These are phyloP conservation scores for Rhincodon typus DNA, from an alignment of 2,797 vertebrate genomes.

Conservation along the genomic window DNA sequence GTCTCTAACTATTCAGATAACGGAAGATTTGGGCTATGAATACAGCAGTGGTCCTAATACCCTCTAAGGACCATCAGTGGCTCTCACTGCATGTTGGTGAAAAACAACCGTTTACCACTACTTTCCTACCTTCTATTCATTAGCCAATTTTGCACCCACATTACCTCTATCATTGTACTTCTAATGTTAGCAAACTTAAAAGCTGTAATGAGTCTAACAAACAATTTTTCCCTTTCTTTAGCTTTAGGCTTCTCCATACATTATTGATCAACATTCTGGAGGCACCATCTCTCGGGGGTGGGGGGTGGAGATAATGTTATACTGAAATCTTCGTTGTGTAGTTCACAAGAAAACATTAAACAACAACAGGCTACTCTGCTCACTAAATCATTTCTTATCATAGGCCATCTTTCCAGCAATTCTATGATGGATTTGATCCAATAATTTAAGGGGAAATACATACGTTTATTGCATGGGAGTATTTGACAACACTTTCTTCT, in stretches of 20 bases:
- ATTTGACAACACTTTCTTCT: neutral
- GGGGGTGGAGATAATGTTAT: neutral
- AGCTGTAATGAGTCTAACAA: neutral
- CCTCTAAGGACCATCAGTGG: too few species aligned
- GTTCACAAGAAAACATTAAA: neutral
- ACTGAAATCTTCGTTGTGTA: neutral
- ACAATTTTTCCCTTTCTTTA: neutral
- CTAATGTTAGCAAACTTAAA: neutral
- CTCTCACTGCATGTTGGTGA: too few species aligned
- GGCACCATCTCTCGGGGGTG: neutral
- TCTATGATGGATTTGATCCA: neutral
- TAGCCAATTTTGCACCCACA: neutral
- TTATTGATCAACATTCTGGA: neutral
- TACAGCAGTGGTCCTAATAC: too few species aligned
- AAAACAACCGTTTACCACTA: neutral
- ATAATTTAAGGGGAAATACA: neutral
- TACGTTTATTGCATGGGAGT: neutral
- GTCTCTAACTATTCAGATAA: too few species aligned
- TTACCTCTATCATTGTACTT: neutral
- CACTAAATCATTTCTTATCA: neutral
- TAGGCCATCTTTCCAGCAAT: neutral
- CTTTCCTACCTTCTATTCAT: neutral
- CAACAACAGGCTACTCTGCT: neutral
- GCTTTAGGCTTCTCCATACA: neutral
- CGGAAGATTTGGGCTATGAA: too few species aligned